Base-by-base conservation (phyloP, 2,888 invertebrate genomes). In the Apotomis turbidana region DNA sequence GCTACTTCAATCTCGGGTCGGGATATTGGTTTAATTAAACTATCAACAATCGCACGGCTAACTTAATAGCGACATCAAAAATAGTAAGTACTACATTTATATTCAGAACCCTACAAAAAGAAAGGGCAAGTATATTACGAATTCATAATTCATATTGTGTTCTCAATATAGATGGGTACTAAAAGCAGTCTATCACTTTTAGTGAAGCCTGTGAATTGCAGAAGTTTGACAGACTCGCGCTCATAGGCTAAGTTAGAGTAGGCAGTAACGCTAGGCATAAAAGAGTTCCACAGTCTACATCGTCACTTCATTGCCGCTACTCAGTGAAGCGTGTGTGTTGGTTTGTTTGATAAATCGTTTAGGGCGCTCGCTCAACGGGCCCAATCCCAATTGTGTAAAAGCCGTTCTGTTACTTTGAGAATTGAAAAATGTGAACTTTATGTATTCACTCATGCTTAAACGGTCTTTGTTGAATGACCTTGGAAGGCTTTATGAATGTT, bases 301-400 rank as follows among this genome's bases (percentile, higher is more conserved):
- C 9, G 5, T 15, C 27, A 3, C 13, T n/a, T 66, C 70, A 64
- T 49, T 71, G 66, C 6, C 15, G 10, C 4, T 66, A 64, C 41
- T 46, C 70, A 66, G 44, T 36, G 66, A 36, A 60, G 64, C 64
- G 70, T 66, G 54, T 59, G 51, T 71, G 66, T 71, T 66, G 70
- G 70, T 71, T 71, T 71, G 66, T 66, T 71, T 71, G 70, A 71
- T 71, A 71, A 66, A 71, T 71, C 66, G 70, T 63, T 69, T 36
- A 12, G 59, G 70, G 59, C 38, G 13, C 57, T 10, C 59, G 46
- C 60, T 54, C 15, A 44, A 41, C 60, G 60, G 66, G 63, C 54
- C 13, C 64, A 46, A 13, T 59, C 66, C 54, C 59, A 66, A 60
- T 71, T 71, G 38, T 66, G 66, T 71, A 66, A 66, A 71, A 60